A percentile compares a stretch with the other conserved stretches of the same genome.
These are phyloP conservation scores for Amphiprion percula DNA, from an alignment of 2,113 vertebrate genomes.

Conservation along the genomic window DNA sequence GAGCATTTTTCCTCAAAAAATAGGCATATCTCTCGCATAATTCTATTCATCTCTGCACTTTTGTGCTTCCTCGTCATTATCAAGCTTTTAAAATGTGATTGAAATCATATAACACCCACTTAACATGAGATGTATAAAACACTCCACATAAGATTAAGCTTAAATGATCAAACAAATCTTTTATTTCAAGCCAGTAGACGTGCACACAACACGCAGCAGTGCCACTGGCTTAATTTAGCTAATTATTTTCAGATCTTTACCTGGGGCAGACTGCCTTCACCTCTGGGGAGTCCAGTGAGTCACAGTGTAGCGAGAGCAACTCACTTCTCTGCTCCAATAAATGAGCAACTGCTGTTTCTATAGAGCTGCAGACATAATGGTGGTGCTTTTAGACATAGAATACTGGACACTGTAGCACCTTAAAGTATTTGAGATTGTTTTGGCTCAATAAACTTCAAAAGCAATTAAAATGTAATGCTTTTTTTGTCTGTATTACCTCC, in stretches of 20 bases:
- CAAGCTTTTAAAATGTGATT: too few relatives aligned
- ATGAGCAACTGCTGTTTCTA: slow-evolving; percentile 1
- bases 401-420: background rate
- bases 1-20: too few relatives aligned
- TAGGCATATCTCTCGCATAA: too few relatives aligned
- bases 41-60: background rate
- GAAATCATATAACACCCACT: background rate
- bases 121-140: background rate
- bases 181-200: background rate
- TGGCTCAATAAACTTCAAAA: background rate
- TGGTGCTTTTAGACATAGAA: background rate
- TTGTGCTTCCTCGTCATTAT: background rate
- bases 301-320: slow-evolving; percentile 17
- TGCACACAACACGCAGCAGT: background rate
- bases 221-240: slow-evolving; percentile 25
- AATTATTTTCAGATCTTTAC: slow-evolving; percentile 54
- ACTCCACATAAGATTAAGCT: background rate
- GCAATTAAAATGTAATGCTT: background rate
- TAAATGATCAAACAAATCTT: background rate
- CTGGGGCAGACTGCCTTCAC: slow-evolving; percentile 26
- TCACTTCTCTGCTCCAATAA: background rate
- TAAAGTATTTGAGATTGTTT: too few relatives aligned
- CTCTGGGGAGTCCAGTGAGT: slow-evolving; percentile 36
- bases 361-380: background rate
- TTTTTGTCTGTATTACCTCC: background rate